Conservation (phyloP, 2,797 vertebrate genomes). For the Hyperoplus lanceolatus region DNA sequence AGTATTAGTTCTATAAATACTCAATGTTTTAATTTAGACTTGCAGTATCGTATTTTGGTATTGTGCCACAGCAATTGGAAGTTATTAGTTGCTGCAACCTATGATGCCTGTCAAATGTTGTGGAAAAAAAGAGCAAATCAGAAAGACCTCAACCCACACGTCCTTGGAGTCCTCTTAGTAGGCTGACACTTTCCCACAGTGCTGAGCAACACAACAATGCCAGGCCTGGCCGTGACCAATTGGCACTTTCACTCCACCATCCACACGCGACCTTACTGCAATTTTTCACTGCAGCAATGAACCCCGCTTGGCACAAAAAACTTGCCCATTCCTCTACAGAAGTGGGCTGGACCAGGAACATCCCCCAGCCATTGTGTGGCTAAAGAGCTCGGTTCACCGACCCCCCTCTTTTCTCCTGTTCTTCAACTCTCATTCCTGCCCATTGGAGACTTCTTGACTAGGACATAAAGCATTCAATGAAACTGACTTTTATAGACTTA, state of each 20-base stretch:
- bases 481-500: constrained; percentile 99
- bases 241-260: constrained; percentile 93
- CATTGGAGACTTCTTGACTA: constrained; percentile 93
- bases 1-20: background rate
- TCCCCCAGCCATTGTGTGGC: constrained; percentile 90
- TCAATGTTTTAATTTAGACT: constrained; percentile 16
- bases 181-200: constrained; percentile 98
- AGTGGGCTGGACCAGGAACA: constrained; percentile 78
- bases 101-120: constrained; percentile 88
- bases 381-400: constrained; percentile 86
- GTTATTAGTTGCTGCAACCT: constrained; percentile 77
- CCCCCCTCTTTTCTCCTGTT: constrained; percentile 91
- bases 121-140: constrained; percentile 89
- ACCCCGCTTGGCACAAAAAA: constrained; percentile 86
- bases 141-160: constrained; percentile 60
- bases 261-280: constrained; percentile 96
- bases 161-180: constrained; percentile 88
- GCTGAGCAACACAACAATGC: constrained; percentile 90
- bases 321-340: constrained; percentile 77
- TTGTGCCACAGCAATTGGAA: constrained; percentile 60
- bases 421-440: constrained; percentile 89
- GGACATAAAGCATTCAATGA: constrained; percentile 96
- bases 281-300: constrained; percentile 97
- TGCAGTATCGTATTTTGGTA: constrained; percentile 29
- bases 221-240: constrained; percentile 94